Base-by-base conservation (phyloP, 92 coral and sea anemone genomes). In the Phenganax subtilis region DNA sequence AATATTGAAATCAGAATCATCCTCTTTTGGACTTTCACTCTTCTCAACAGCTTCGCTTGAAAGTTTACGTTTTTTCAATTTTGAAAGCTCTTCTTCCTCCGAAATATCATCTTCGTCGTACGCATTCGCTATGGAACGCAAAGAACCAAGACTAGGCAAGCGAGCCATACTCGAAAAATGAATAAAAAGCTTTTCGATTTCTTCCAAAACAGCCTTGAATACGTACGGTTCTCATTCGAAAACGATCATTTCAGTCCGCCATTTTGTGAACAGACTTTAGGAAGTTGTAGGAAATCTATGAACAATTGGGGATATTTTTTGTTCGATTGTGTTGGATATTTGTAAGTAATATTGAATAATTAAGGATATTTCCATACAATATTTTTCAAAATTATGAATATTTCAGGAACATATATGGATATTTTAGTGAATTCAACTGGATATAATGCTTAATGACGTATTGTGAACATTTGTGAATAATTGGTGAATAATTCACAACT, bases 111-210 rank as follows among this genome's bases (percentile, higher is more conserved):
- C 83, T 37, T 79, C 83, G 14, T 63, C 83, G 51, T 54, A 67
- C 3, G 67, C 67, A 79, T 52, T 79, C 12, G 74, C 83, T 27
- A 79, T 63, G 1, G 83, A 79, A 51, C 83, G 83, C 57, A 79
- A 79, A 27, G 83, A 79, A 63, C 83, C 83, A 12, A 63, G 83
- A 20, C 28, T 64, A 20, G 72, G 73, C 74, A 79, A 63, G 20
- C 83, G 83, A 8, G 20, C 51, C 83, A 79, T 79, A 51, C 12
- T 64, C n/a, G 65, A 14, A 79, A 76, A 44, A 3, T 6, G 11
- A 20, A 8, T 3, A 57, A 30, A 28, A 76, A 57, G 20, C 54
- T 58, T 31, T 55, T 14, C 4, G 17, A 9, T 7, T 14, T 0
- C 7, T 15, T 10, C 1, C 27, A 64, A 64, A n/a, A 8, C 9